phyloP scores from a whole-genome alignment of 2,888 invertebrate species.

The Mesorhabditis spiculigera region DNA sequence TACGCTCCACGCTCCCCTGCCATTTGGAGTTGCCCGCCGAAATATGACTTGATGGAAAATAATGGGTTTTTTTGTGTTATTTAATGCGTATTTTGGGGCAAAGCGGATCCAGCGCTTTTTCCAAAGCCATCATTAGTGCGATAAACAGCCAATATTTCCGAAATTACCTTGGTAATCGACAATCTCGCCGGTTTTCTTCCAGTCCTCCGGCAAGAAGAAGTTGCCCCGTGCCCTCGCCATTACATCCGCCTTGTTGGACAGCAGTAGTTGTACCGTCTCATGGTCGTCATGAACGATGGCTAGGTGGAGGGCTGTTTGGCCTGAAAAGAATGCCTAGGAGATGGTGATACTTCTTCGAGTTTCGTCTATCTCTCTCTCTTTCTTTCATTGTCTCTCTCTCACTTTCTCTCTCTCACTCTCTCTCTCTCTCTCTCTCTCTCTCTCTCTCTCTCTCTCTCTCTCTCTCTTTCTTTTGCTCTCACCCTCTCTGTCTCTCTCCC shows the following conservation, averaged over 20 bases:
- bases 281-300: constrained; percentile 95
- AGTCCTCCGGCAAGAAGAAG: constrained; percentile 91
- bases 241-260: constrained; percentile 72
- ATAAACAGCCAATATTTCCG: neutral
- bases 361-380: no score
- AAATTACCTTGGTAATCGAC: constrained; percentile 79
- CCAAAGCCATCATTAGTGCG: no score
- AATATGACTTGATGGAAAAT: no score
- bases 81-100: no score
- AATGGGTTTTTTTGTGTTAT: no score
- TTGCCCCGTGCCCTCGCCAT: constrained; percentile 87
- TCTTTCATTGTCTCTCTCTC: no score
- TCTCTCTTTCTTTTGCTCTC: no score
- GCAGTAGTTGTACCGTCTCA: constrained; percentile 85
- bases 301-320: constrained; percentile 87
- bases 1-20: no score
- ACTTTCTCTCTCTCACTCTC: neutral
- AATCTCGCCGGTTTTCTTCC: constrained; percentile 73
- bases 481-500: neutral
- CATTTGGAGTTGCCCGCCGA: no score
- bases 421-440: no score
- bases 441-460: no score
- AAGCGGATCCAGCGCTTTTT: no score
- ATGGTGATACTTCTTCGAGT: neutral
- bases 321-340: constrained; percentile 61